phyloP scores from a whole-genome alignment of 2,113 vertebrate species.

The Symphodus melops region DNA sequence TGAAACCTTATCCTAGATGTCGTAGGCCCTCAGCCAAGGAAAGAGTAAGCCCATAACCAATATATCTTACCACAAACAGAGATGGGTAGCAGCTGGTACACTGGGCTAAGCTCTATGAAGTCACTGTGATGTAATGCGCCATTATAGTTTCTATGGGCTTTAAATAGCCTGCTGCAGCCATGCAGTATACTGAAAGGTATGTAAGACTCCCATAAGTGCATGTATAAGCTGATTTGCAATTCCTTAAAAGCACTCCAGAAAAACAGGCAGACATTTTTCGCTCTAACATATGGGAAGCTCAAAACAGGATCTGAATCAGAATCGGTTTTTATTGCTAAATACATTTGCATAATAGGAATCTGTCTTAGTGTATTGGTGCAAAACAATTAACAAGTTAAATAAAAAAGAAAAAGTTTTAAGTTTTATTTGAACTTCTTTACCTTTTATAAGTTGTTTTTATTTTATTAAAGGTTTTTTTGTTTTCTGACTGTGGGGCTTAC shows the following conservation, averaged over 20 bases:
- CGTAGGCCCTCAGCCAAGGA: slow-evolving; percentile 6
- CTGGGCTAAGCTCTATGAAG: slow-evolving; percentile 29
- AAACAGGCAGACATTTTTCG: too few relatives aligned
- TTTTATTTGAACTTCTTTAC: too few relatives aligned
- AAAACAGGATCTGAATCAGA: too few relatives aligned
- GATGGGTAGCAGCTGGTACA: slow-evolving; percentile 44
- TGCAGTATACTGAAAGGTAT: not conserved
- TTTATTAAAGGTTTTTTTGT: too few relatives aligned
- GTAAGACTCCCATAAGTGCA: slow-evolving; percentile 20
- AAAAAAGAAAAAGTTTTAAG: too few relatives aligned
- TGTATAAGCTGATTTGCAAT: not conserved
- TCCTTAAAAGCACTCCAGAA: not conserved
- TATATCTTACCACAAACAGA: slow-evolving; percentile 34
- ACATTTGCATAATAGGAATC: too few relatives aligned
- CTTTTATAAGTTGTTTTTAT: too few relatives aligned
- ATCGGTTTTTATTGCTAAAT: too few relatives aligned
- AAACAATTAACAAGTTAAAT: too few relatives aligned
- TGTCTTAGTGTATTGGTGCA: too few relatives aligned
- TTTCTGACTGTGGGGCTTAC: too few relatives aligned
- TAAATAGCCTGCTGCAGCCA: slow-evolving; percentile 42
- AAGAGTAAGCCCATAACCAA: slow-evolving; percentile 14
- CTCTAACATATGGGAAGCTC: too few relatives aligned
- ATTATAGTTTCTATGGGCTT: slow-evolving; percentile 35
- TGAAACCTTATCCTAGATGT: slow-evolving; percentile 13
- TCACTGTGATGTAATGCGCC: slow-evolving; percentile 24